phyloP scores from a whole-genome alignment of 2,113 vertebrate species.

The Agelaius phoeniceus region DNA sequence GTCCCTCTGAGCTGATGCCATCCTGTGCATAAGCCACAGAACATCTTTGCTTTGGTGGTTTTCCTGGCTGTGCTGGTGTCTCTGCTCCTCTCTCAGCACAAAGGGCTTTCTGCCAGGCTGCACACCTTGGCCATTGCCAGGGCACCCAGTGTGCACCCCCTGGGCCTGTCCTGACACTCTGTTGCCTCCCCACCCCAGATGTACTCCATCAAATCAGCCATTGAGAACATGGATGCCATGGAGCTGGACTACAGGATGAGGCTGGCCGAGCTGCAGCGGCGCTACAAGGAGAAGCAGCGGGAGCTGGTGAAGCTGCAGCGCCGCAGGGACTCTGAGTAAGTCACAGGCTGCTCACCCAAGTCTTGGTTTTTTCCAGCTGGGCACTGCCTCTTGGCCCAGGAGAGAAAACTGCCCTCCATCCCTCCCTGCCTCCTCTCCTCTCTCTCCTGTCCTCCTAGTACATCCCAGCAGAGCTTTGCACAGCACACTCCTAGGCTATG shows the following conservation, averaged over 20 bases:
- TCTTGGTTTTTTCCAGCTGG: constrained; percentile 19
- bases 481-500: constrained; percentile 46
- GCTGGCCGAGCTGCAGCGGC: constrained; percentile 91
- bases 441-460: background rate
- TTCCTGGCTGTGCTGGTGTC: background rate
- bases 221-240: constrained; percentile 88
- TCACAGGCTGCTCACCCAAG: background rate
- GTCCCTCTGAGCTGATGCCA: background rate
- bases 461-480: constrained; percentile 30
- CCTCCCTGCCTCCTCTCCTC: background rate
- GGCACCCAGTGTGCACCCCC: background rate
- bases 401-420: background rate
- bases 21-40: background rate
- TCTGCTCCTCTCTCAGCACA: background rate
- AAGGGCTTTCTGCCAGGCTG: background rate
- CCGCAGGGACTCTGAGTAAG: constrained; percentile 90
- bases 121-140: background rate
- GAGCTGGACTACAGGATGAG: constrained; percentile 93
- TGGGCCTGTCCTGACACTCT: background rate
- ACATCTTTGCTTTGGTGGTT: background rate
- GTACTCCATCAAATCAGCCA: constrained; percentile 86
- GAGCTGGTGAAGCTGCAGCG: constrained; percentile 92
- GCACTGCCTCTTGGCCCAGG: background rate
- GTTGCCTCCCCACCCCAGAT: constrained; percentile 72
- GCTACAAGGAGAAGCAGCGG: constrained; percentile 93